Conservation (phyloP, 2,888 invertebrate genomes). For the Eudasyphora cyanicolor region DNA sequence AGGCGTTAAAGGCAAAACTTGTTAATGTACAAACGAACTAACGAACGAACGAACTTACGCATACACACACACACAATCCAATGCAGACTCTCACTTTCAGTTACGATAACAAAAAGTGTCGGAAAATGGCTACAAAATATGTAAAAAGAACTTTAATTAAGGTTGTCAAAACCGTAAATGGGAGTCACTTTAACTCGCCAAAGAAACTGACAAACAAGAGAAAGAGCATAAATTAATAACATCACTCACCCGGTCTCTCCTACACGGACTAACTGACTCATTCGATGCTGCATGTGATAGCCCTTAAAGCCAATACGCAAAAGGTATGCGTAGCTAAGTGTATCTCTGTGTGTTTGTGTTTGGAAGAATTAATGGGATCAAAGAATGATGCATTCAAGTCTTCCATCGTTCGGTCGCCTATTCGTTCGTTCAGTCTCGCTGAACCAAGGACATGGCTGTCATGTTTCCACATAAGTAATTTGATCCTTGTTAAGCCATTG, state of each 20-base stretch:
- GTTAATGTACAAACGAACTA: constrained; percentile 27
- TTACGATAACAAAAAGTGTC: constrained; percentile 1
- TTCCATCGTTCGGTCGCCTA: too few relatives aligned
- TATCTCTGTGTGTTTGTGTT: neutral
- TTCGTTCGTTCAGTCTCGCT: too few relatives aligned
- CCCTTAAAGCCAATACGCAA: neutral
- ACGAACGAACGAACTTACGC: too few relatives aligned
- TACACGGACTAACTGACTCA: neutral
- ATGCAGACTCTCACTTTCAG: neutral
- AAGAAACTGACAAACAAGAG: neutral
- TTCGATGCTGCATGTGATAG: neutral
- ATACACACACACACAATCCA: neutral
- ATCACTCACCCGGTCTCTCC: neutral
- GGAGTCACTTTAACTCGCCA: constrained; percentile 6
- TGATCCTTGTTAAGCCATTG: neutral
- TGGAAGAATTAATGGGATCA: neutral
- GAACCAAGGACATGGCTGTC: neutral
- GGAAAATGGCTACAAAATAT: constrained; percentile 18
- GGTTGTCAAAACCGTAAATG: constrained; percentile 32
- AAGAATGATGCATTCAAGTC: neutral
- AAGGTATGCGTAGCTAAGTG: too few relatives aligned
- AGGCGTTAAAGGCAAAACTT: constrained; percentile 19
- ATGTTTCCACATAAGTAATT: neutral
- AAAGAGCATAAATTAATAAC: constrained; percentile 8
- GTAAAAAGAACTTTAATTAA: constrained; percentile 34